Base-by-base conservation (phyloP, 2,888 invertebrate genomes). In the Oeneis ivallda region DNA sequence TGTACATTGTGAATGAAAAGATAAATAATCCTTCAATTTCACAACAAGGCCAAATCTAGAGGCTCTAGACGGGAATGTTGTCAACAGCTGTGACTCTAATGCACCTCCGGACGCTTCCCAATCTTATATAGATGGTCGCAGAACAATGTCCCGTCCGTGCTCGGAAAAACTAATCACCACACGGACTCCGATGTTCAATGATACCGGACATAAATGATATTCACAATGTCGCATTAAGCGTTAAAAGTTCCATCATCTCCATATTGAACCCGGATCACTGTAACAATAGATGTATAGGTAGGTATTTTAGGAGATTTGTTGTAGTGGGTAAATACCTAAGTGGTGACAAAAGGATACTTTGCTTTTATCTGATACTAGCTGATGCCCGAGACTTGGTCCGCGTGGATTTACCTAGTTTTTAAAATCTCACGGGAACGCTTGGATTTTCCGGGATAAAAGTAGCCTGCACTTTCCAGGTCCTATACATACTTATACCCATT, bases 201-300 rank as follows among this genome's bases (percentile, higher is more conserved):
- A 77, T 80, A 76, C 74, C 79, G 77, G 79, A 81, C 80, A 74
- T 79, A 76, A 76, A 77, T 74, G 68, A 69, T 72, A 68, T 72
- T 80, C 77, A 91, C 90, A 89, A 90, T 91, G 87, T 85, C 87
- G 73, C 90, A 89, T 90, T 90, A 90, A 82, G 74, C 75, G 77
- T 79, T 85, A 86, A 86, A 83, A 83, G 82, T 74, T 74, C 69
- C 70, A 75, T 85, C 82, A 87, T 87, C 80, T 82, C 87, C 87
- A 89, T 89, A 89, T 85, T 74, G 77, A 81, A 80, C 81, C 83
- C 81, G 84, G 85, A 87, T 87, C 80, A 82, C 62, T 64, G 66
- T 72, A 69, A 76, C 76, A 75, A 73, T 73, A 71, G 74, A 43
- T 70, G 64, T 70, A 65, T 69, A 62, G 64, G 63, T 52, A 43